These are phyloP conservation scores for Parauchenoglanis ngamensis DNA, from an alignment of 2,797 vertebrate genomes.

Conservation along the genomic window DNA sequence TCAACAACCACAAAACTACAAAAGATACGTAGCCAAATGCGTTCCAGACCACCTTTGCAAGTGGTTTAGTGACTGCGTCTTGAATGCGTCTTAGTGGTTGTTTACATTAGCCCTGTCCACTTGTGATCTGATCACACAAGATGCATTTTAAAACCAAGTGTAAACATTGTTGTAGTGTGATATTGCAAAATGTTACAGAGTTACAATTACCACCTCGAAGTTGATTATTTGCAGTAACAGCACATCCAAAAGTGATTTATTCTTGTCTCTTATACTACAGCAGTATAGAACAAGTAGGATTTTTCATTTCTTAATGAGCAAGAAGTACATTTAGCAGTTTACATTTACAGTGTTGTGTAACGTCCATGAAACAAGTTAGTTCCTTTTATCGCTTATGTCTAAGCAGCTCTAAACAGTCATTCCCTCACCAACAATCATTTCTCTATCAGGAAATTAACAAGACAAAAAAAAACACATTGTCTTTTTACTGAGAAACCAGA, in stretches of 20 bases:
- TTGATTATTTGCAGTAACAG: too few relatives aligned
- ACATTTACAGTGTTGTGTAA: background rate
- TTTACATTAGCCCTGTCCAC: too few relatives aligned
- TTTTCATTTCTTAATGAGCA: background rate
- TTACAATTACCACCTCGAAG: too few relatives aligned
- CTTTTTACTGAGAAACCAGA: background rate
- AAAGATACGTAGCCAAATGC: too few relatives aligned
- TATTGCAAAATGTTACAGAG: background rate
- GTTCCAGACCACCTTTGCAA: too few relatives aligned
- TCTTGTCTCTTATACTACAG: background rate
- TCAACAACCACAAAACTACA: too few relatives aligned
- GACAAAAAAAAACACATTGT: background rate
- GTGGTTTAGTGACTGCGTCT: too few relatives aligned
- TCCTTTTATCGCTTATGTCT: background rate
- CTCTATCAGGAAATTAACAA: background rate
- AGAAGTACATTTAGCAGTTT: background rate
- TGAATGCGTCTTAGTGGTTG: too few relatives aligned
- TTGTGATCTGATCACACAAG: too few relatives aligned
- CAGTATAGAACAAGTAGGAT: too few relatives aligned
- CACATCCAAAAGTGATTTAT: background rate
- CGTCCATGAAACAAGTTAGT: background rate
- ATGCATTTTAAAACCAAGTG: too few relatives aligned
- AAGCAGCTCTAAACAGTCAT: background rate
- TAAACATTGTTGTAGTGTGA: too few relatives aligned
- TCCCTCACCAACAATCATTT: background rate